phyloP scores from a whole-genome alignment of 2,888 invertebrate species.

The Parnassius glacialis region DNA sequence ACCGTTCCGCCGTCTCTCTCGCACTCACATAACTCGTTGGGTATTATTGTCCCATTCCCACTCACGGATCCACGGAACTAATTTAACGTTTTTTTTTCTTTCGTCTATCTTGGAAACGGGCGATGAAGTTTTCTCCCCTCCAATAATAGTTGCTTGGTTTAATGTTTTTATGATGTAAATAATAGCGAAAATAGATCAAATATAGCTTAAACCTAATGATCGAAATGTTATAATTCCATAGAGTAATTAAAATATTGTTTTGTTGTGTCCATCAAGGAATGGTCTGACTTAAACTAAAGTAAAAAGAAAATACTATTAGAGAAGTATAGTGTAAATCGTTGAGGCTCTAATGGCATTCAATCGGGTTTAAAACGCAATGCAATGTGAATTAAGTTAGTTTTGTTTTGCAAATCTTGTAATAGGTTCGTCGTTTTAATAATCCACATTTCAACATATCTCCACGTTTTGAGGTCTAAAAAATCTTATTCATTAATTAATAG shows the following conservation, averaged over 20 bases:
- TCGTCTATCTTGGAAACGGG: constrained; percentile 62
- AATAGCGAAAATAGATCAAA: constrained; percentile 29
- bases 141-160: constrained; percentile 40
- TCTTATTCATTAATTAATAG: too few species aligned
- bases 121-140: constrained; percentile 36
- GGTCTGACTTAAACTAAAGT: too few species aligned
- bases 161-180: constrained; percentile 43
- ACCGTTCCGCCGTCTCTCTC: constrained; percentile 49
- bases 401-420: too few species aligned
- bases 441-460: too few species aligned
- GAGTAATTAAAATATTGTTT: not conserved
- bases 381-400: too few species aligned
- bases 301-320: too few species aligned
- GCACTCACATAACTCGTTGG: constrained; percentile 31
- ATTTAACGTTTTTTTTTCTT: constrained; percentile 73
- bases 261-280: too few species aligned
- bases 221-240: not conserved
- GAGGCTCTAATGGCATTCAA: too few species aligned
- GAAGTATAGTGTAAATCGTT: too few species aligned
- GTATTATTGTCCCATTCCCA: constrained; percentile 48
- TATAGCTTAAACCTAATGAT: not conserved
- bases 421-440: too few species aligned
- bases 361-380: too few species aligned
- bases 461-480: too few species aligned
- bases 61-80: constrained; percentile 61